Evolutionary conservation across 92 coral and sea anemone genomes (phyloP), one percentile per base, ranked within the genome.

Genomic region (Umimayanthus chanpuru): DNA sequence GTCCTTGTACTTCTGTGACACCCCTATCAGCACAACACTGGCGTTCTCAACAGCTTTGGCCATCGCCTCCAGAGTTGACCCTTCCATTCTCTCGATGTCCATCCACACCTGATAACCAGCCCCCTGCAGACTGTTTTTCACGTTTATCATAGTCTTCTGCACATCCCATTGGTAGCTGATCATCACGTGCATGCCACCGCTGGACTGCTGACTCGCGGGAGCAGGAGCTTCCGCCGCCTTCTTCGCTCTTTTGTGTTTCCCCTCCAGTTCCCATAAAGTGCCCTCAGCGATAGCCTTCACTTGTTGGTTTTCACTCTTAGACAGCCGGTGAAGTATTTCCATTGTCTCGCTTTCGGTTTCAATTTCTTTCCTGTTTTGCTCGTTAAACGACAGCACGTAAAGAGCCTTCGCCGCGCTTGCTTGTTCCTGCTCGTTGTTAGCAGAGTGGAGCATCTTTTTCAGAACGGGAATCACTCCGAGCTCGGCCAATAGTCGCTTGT

Each of bases 381-480:
- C 79, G 50, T 94, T 94, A 91, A 94, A 94, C 9, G 98, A 92
- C 82, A 94, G 84, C 29, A 89, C 90, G 89, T 95, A 94, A 56
- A 94, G 73, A 0, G 93, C 91, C 15, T 82, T 79, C 0, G 92
- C 89, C 3, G 90, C 95, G 7, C 86, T 82, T 25, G 39, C 76
- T 72, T 85, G 76, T 75, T 93, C 95, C 26, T 89, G 82, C 7
- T 94, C 92, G 12, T 56, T 87, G 68, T 89, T 50, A 18, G 98
- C 94, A 43, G 49, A 84, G 50, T 41, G 89, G 4, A 94, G 36
- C 96, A 94, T 93, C 38, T 72, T 78, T 12, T 88, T 90, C 6
- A 94, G 92, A 12, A 93, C 68, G 5, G 94, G 94, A 11, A 94
- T 81, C 16, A 92, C 98, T 14, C 96, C 96, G 75, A 67, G 85